phyloP scores from a whole-genome alignment of 2,888 invertebrate species.

The Eupelmus urozonus region DNA sequence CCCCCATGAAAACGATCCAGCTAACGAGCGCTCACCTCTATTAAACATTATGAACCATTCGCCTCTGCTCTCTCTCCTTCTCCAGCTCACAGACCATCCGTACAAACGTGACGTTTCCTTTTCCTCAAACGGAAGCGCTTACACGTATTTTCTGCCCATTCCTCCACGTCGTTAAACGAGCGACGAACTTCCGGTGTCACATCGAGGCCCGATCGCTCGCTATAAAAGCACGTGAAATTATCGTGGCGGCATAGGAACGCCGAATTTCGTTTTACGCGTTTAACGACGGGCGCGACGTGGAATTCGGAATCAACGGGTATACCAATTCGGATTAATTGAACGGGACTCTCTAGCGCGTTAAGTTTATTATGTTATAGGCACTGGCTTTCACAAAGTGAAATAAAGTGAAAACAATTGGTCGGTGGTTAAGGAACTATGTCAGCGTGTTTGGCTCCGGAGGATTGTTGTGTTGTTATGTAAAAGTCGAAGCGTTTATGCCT shows the following conservation, averaged over 20 bases:
- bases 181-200: conserved; percentile 59
- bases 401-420: conserved; percentile 55
- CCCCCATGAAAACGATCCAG: conserved; percentile 30
- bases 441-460: too few relatives aligned
- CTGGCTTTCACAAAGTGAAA: conserved; percentile 51
- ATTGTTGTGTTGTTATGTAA: conserved; percentile 7
- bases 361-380: conserved; percentile 28
- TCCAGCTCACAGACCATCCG: conserved; percentile 4
- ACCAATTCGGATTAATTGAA: conserved; percentile 39
- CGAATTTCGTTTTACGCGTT: conserved; percentile 16
- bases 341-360: conserved; percentile 39
- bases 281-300: conserved; percentile 52
- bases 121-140: conserved; percentile 51
- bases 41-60: conserved; percentile 10
- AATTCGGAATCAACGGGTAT: conserved; percentile 54
- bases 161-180: conserved; percentile 56
- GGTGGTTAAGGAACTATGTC: conserved; percentile 19
- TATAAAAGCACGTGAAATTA: conserved; percentile 24
- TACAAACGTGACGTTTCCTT: conserved; percentile 56
- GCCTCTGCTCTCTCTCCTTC: background rate
- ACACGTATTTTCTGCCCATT: conserved; percentile 55
- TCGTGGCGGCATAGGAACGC: background rate
- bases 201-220: conserved; percentile 18
- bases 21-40: conserved; percentile 9
- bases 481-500: background rate